A percentile compares a stretch with the other conserved stretches of the same genome.
Conservation (phyloP, 2,113 vertebrate species). For the Bubo bubo region DNA sequence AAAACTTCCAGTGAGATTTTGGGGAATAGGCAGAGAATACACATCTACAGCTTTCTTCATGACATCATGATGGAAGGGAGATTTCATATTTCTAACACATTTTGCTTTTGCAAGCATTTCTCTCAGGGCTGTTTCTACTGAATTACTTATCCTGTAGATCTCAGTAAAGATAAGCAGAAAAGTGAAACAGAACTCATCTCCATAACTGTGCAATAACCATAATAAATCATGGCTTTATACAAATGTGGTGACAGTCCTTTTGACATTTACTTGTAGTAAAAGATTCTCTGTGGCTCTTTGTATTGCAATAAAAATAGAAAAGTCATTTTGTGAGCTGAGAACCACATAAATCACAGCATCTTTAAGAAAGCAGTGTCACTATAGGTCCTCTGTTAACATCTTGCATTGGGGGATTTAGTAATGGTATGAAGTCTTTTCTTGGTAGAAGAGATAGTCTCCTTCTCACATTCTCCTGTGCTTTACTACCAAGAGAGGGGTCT, state of each 20-base stretch:
- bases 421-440: not conserved
- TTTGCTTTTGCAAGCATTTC: not conserved
- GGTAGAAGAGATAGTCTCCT: not conserved
- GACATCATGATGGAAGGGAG: not conserved
- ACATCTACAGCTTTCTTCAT: not conserved
- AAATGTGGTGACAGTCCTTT: not conserved
- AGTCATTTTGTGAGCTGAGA: not conserved
- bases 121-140: not conserved
- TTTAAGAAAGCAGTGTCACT: not conserved
- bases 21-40: not conserved
- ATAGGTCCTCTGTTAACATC: not conserved
- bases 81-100: constrained; percentile 18
- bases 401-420: not conserved
- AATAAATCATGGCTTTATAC: not conserved
- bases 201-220: not conserved
- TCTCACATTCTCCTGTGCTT: not conserved
- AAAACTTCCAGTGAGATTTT: not conserved
- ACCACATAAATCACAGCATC: not conserved
- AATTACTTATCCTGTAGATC: not conserved
- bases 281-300: not conserved
- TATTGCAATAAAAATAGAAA: not conserved
- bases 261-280: not conserved
- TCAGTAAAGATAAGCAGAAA: constrained; percentile 21
- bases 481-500: not conserved
- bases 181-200: not conserved